Evolutionary conservation across 2,797 vertebrate species (phyloP).

Genomic region (Sarcoramphus papa): DNA sequence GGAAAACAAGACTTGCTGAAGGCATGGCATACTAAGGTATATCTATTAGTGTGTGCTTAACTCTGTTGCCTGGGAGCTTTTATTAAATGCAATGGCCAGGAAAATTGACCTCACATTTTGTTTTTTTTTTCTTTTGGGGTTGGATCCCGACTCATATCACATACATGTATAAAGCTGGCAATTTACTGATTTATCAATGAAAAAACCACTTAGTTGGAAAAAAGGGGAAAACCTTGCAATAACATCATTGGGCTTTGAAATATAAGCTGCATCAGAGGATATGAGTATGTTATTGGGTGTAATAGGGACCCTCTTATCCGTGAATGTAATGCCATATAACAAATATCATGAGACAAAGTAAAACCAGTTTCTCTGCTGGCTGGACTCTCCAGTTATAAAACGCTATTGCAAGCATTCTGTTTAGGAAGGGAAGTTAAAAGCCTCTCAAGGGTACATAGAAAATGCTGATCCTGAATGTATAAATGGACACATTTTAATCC

Average conservation of each 20-base stretch:
- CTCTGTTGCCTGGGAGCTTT: constrained; percentile 46
- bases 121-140: background rate
- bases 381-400: background rate
- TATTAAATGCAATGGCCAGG: constrained; percentile 47
- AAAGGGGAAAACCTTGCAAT: constrained; percentile 25
- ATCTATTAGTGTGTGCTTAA: constrained; percentile 40
- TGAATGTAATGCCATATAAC: background rate
- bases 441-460: constrained; percentile 28
- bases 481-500: constrained; percentile 46
- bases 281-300: background rate
- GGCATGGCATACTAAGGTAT: background rate
- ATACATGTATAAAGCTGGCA: constrained; percentile 45
- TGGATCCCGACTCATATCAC: constrained; percentile 23
- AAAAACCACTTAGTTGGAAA: constrained; percentile 44
- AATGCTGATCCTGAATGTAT: constrained; percentile 41
- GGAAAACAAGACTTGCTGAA: constrained; percentile 51
- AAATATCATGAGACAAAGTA: background rate
- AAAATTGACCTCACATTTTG: constrained; percentile 51
- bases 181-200: constrained; percentile 56
- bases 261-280: constrained; percentile 8
- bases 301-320: background rate
- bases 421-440: constrained; percentile 45
- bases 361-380: background rate
- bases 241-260: constrained; percentile 51
- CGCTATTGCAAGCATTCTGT: background rate